Evolutionary conservation across 2,888 invertebrate species (phyloP).

Genomic region (Meliscaeva auricollis): DNA sequence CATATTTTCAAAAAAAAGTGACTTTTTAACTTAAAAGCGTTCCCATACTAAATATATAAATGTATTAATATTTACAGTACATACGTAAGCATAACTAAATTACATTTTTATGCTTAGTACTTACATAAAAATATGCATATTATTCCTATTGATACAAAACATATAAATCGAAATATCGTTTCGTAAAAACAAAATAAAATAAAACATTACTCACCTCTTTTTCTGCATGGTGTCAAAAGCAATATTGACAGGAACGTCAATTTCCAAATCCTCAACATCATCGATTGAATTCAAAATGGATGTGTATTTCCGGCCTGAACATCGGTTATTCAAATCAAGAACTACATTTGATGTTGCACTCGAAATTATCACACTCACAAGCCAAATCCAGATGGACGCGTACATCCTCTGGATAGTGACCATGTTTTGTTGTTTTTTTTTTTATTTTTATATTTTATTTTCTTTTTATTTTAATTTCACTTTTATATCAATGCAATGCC

Average conservation of each 20-base stretch:
- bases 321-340: constrained; percentile 77
- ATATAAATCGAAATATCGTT: background rate
- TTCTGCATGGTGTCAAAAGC: constrained; percentile 81
- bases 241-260: constrained; percentile 82
- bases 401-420: constrained; percentile 48
- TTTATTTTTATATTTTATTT: background rate
- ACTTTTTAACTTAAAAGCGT: no score
- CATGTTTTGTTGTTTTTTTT: constrained; percentile 39
- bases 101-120: no score
- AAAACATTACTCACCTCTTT: constrained; percentile 80
- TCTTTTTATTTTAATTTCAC: background rate
- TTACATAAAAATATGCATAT: no score
- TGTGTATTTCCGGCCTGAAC: constrained; percentile 78
- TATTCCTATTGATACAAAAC: no score
- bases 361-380: constrained; percentile 71
- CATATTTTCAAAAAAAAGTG: no score
- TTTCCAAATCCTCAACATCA: constrained; percentile 82
- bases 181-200: background rate
- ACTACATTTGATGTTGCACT: constrained; percentile 71
- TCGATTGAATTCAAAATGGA: constrained; percentile 80
- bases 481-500: background rate
- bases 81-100: no score
- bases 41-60: no score
- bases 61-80: no score
- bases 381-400: constrained; percentile 68